Evolutionary conservation across 1,140 invertebrate genomes (phyloP), one percentile per base, ranked within the genome.

Genomic region (Thereuonema tuberculata): DNA sequence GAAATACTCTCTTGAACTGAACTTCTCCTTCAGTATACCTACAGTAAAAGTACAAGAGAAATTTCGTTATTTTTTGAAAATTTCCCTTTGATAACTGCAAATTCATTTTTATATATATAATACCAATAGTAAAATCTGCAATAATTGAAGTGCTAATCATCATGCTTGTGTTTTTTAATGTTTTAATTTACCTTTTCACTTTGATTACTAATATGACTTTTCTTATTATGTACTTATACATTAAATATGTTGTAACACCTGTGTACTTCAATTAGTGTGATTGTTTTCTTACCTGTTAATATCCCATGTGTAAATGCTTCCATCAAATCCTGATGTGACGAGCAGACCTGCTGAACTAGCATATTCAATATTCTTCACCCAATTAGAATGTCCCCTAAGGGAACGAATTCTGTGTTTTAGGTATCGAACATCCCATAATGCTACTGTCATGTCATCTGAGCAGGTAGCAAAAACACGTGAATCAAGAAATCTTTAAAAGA

Each of bases 291-390:
- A 86, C 71, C 82, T 89, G 73, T 93, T 93, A 25, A 95, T 90
- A 71, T 95, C 89, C 93, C 93, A 96, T 1, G 89, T 87, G 67
- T 88, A 92, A 71, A 96, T 90, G 64, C 85, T 88, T 17, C 92
- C 91, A 75, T 95, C 92, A 73, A 95, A 88, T 3, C 89, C 90
- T 31, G 90, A 93, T 1, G 89, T 93, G 1, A 95, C 81, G 24
- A 96, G 76, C 2, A 92, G 75, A 59, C 89, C 85, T 67, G 90
- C 85, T 64, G 82, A 83, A n/a, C 83, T 79, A 50, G 87, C 90
- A 71, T 90, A 95, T 70, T 96, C 92, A 62, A 96, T 93, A 72
- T 93, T 95, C 75, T 96, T 95, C 5, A 95, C 93, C 92, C 92
- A 95, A 75, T 93, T 93, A 0, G 87, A 85, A 73, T 96, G 92